A percentile compares a stretch with the other conserved stretches of the same genome.
These are phyloP conservation scores for Pagrus major DNA, from an alignment of 2,113 vertebrate species.

Conservation along the genomic window DNA sequence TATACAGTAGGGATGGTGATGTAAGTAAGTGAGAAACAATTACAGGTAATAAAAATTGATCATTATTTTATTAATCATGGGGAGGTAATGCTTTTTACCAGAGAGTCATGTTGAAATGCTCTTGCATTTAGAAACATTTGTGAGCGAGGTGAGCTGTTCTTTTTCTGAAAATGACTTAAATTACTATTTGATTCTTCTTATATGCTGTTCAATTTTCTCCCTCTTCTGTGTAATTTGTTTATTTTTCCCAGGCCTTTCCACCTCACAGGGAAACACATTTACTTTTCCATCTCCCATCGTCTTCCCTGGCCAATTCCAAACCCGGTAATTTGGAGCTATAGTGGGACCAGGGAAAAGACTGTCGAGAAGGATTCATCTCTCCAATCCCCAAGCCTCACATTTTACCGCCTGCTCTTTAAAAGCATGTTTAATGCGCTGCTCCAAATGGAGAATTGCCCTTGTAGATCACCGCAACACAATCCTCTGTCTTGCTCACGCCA, in stretches of 20 bases:
- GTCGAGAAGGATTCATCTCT: slow-evolving; percentile 70
- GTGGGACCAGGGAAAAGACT: slow-evolving; percentile 52
- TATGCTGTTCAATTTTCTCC: background rate
- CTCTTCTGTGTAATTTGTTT: slow-evolving; percentile 9
- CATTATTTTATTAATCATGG: background rate
- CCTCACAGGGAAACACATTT: slow-evolving; percentile 31
- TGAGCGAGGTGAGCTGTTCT: background rate
- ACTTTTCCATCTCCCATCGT: slow-evolving; percentile 42
- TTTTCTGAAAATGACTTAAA: slow-evolving; percentile 2
- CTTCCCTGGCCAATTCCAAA: slow-evolving; percentile 19
- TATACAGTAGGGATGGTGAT: background rate
- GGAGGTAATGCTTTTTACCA: slow-evolving; percentile 2
- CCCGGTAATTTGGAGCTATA: slow-evolving; percentile 60
- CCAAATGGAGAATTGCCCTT: slow-evolving; percentile 73
- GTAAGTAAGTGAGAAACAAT: background rate
- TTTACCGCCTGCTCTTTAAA: slow-evolving; percentile 73
- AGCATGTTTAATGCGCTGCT: slow-evolving; percentile 67
- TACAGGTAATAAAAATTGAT: background rate
- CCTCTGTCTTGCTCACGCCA: slow-evolving; percentile 49
- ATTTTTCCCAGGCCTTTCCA: background rate
- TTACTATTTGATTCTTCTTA: background rate
- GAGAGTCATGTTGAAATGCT: slow-evolving; percentile 1
- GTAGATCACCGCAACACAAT: slow-evolving; percentile 67
- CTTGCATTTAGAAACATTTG: background rate
- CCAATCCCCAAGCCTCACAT: slow-evolving; percentile 52